Percentiles rank a stretch among this genome's conserved stretches.
phyloP scores from a whole-genome alignment of 1,140 invertebrate genomes.

The Drosophila ficusphila region DNA sequence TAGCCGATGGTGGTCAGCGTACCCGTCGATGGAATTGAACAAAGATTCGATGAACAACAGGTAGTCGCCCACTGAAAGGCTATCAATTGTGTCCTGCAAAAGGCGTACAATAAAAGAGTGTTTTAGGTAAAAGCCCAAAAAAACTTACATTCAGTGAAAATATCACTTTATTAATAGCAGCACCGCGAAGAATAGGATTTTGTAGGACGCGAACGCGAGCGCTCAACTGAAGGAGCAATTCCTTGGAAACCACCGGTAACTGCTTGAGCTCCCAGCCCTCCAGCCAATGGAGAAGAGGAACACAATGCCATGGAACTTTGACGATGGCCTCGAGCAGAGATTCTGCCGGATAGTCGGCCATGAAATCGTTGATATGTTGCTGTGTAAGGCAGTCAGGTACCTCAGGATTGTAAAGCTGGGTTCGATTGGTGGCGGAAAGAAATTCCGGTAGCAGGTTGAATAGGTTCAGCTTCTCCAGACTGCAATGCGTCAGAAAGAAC shows the following conservation, averaged over 20 bases:
- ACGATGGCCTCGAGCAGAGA: constrained; percentile 40
- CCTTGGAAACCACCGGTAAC: constrained; percentile 3
- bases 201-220: constrained; percentile 52
- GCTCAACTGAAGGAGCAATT: constrained; percentile 48
- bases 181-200: constrained; percentile 42
- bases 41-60: constrained; percentile 61
- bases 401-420: constrained; percentile 64
- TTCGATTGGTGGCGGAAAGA: constrained; percentile 62
- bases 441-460: constrained; percentile 51
- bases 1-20: constrained; percentile 31
- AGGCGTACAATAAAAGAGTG: background rate
- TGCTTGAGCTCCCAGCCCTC: constrained; percentile 4
- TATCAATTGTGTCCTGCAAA: constrained; percentile 31
- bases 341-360: background rate
- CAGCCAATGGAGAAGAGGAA: constrained; percentile 66
- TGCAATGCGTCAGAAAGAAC: constrained; percentile 50
- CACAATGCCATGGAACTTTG: constrained; percentile 58
- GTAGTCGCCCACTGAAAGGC: constrained; percentile 54
- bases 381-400: constrained; percentile 22
- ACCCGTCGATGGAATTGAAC: constrained; percentile 56
- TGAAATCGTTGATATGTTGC: constrained; percentile 13
- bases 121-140: background rate
- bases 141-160: constrained; percentile 49
- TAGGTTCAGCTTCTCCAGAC: constrained; percentile 14
- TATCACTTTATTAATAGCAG: constrained; percentile 8